Evolutionary conservation across 2,113 vertebrate genomes (phyloP).

Genomic region (Antennarius striatus): DNA sequence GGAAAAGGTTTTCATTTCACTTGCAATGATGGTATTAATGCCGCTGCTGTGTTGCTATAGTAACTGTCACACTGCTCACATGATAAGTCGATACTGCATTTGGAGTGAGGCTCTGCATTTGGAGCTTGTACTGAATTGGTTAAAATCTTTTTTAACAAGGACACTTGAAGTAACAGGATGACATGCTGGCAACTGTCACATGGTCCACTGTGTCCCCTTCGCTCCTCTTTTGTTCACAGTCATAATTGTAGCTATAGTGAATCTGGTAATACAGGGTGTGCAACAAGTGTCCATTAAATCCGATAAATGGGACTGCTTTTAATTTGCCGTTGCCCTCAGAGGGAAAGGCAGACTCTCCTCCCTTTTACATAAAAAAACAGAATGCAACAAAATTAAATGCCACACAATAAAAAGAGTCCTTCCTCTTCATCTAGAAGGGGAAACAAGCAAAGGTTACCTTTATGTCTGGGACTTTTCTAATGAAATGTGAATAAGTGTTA

Average conservation of each 20-base stretch:
- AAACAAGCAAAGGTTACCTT: background rate
- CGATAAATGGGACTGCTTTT: background rate
- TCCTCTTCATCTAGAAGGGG: too few species aligned
- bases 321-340: background rate
- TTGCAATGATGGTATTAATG: conserved; percentile 32
- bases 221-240: background rate
- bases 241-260: background rate
- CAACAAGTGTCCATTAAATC: conserved; percentile 19
- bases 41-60: conserved; percentile 42
- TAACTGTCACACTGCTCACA: conserved; percentile 42
- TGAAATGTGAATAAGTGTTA: background rate
- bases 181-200: background rate
- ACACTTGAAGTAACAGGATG: background rate
- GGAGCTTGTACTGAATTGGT: background rate
- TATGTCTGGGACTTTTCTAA: background rate
- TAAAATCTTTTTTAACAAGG: background rate
- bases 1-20: conserved; percentile 33
- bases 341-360: background rate
- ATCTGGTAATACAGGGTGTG: background rate
- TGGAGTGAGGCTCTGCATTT: background rate
- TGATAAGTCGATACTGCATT: conserved; percentile 1
- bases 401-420: too few species aligned
- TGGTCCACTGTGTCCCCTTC: background rate
- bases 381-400: background rate
- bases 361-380: background rate